Evolutionary conservation across 1,140 invertebrate genomes (phyloP).

Genomic region (Venturia canescens): DNA sequence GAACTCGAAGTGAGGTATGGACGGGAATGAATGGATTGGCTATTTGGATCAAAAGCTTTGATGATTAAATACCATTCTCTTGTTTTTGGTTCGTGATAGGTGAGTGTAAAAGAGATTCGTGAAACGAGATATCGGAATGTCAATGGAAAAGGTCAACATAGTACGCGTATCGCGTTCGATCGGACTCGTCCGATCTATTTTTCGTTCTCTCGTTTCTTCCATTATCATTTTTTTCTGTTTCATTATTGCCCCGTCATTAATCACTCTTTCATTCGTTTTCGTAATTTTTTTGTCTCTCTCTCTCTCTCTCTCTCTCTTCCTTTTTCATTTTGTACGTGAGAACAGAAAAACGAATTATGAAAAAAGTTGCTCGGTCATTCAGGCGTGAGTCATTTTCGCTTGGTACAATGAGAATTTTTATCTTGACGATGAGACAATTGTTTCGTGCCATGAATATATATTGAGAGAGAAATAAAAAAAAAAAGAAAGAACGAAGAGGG

Average conservation of each 20-base stretch:
- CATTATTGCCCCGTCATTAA: not conserved
- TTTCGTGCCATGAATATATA: not conserved
- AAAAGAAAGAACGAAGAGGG: too few relatives aligned
- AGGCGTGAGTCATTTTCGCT: slow-evolving; percentile 2
- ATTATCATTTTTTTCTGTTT: not conserved
- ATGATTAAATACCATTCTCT: not conserved
- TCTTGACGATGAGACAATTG: slow-evolving; percentile 5
- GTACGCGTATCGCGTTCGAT: not conserved
- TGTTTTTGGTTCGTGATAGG: slow-evolving; percentile 1
- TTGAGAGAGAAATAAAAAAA: not conserved
- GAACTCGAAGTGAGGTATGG: too few relatives aligned
- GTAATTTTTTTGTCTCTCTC: not conserved
- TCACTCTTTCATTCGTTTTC: not conserved
- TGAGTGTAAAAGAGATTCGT: slow-evolving; percentile 5
- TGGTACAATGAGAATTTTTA: slow-evolving; percentile 7
- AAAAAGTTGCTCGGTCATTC: slow-evolving; percentile 3
- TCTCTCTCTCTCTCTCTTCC: too few relatives aligned
- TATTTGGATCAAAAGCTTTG: not conserved
- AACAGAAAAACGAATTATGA: not conserved
- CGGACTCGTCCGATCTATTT: not conserved
- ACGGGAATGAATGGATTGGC: not conserved
- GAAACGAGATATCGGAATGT: slow-evolving; percentile 7
- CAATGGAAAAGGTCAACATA: slow-evolving; percentile 2
- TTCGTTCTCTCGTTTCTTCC: not conserved
- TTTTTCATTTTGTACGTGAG: too few relatives aligned